Evolutionary conservation across 2,797 vertebrate species (phyloP).

Genomic region (Coilia nasus): DNA sequence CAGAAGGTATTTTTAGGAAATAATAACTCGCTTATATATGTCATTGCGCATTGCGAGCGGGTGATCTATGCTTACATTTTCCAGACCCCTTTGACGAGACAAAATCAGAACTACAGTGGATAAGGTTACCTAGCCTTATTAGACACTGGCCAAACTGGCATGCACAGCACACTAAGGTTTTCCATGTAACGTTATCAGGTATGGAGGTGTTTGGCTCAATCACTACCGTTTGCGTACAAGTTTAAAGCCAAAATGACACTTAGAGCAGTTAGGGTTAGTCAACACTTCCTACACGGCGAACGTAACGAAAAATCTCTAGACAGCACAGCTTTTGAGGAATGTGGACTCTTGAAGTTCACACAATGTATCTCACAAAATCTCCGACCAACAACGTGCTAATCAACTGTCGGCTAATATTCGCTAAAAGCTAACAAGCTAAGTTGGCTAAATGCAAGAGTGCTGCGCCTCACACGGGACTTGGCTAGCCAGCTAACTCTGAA

Average conservation of each 20-base stretch:
- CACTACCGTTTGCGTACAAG: not conserved
- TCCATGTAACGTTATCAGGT: not conserved
- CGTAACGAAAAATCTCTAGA: not conserved
- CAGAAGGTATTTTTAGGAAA: not conserved
- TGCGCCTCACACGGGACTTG: not conserved
- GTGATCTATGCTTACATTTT: not conserved
- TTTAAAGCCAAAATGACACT: constrained; percentile 6
- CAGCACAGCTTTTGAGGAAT: not conserved
- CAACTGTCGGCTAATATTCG: constrained; percentile 9
- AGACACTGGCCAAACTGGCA: not conserved
- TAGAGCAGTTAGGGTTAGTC: not conserved
- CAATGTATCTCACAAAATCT: constrained; percentile 1
- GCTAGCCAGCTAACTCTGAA: not conserved
- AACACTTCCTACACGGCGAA: not conserved
- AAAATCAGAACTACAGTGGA: not conserved
- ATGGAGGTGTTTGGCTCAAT: constrained; percentile 8
- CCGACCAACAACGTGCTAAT: constrained; percentile 15
- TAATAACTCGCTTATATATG: not conserved
- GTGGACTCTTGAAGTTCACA: not conserved
- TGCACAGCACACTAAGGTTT: not conserved
- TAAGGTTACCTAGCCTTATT: not conserved
- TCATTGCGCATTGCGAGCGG: not conserved
- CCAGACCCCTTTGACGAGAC: not conserved
- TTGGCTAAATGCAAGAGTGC: not conserved
- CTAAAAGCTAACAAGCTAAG: constrained; percentile 11